Evolutionary conservation across 2,888 invertebrate genomes (phyloP).

Genomic region (Eupithecia vulgata): DNA sequence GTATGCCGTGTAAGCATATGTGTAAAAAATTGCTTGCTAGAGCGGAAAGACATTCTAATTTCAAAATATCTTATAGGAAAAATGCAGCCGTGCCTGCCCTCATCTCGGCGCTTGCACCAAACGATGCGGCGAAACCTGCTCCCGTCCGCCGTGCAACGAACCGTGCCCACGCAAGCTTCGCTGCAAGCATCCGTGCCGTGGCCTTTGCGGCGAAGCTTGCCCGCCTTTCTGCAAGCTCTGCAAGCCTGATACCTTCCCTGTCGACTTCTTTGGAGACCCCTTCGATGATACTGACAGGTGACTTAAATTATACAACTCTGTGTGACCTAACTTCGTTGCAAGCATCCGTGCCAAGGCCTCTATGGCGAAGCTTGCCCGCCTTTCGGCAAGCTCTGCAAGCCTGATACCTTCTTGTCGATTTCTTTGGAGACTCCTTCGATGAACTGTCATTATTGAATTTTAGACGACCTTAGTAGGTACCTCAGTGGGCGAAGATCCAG

Average conservation of each 20-base stretch:
- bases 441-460: too few species aligned
- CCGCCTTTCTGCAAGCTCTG: constrained; percentile 85
- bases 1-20: too few species aligned
- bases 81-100: constrained; percentile 70
- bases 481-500: too few species aligned
- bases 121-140: constrained; percentile 76
- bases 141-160: constrained; percentile 69
- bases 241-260: constrained; percentile 76
- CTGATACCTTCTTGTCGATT: too few species aligned
- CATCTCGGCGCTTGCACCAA: constrained; percentile 75
- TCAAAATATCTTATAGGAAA: constrained; percentile 56
- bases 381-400: too few species aligned
- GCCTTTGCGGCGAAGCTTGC: constrained; percentile 89
- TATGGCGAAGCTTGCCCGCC: too few species aligned
- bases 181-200: constrained; percentile 87
- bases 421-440: too few species aligned
- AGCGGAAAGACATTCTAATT: background rate
- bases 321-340: too few species aligned
- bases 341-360: too few species aligned
- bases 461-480: too few species aligned
- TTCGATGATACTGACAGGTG: constrained; percentile 80
- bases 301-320: too few species aligned
- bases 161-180: constrained; percentile 64
- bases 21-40: too few species aligned
- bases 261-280: constrained; percentile 65